Percentiles rank a stretch among this genome's conserved stretches.
These are phyloP conservation scores for Botrylloides violaceus DNA, from an alignment of 23 tunicate genomes.

Conservation along the genomic window DNA sequence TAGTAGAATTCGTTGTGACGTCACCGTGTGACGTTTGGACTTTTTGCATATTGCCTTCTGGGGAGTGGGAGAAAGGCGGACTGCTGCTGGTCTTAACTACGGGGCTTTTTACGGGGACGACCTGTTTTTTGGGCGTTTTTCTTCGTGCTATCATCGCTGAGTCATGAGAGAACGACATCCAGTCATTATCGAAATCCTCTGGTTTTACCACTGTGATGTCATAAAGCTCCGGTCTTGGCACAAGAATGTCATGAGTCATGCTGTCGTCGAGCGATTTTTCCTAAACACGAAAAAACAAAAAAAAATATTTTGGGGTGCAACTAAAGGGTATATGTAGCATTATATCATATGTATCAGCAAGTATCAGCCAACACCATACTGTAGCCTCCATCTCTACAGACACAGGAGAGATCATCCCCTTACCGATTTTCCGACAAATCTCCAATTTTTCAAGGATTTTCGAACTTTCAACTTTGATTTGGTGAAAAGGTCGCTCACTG, in stretches of 20 bases:
- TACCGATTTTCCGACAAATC: slow-evolving; percentile 8
- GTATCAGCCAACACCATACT: too few species aligned
- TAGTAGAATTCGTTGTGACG: too few species aligned
- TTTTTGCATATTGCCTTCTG: too few species aligned
- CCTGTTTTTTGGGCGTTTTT: neutral
- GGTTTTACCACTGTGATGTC: slow-evolving; percentile 2
- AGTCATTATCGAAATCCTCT: neutral
- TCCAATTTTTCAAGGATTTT: slow-evolving; percentile 7
- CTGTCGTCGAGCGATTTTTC: neutral
- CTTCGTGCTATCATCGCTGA: neutral
- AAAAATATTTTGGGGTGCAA: too few species aligned
- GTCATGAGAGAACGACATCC: slow-evolving; percentile 17
- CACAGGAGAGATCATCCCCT: too few species aligned
- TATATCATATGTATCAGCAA: too few species aligned
- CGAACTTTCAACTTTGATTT: slow-evolving; percentile 9
- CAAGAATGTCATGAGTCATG: neutral
- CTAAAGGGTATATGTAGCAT: too few species aligned
- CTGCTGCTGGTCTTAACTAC: neutral
- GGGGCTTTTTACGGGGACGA: slow-evolving; percentile 10
- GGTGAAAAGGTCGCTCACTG: slow-evolving; percentile 10
- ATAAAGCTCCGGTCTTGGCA: neutral
- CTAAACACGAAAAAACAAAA: neutral
- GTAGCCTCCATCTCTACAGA: too few species aligned
- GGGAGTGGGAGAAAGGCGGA: too few species aligned
- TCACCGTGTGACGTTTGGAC: too few species aligned